Evolutionary conservation across 2,888 invertebrate genomes (phyloP).

Genomic region (Pseudolycoriella hygida): DNA sequence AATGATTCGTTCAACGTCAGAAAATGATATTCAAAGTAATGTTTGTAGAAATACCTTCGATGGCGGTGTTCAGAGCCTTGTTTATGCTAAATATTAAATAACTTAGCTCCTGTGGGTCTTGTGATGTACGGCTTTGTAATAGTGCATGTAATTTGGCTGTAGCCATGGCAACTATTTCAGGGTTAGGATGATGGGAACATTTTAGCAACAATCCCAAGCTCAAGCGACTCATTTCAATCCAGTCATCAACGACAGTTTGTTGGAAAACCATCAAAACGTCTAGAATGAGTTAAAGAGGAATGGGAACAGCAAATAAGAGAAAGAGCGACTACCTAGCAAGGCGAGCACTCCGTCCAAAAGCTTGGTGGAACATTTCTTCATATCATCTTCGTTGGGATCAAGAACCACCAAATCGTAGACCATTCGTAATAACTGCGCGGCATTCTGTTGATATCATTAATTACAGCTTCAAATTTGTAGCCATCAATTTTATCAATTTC

Average conservation of each 20-base stretch:
- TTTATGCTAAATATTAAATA: constrained; percentile 33
- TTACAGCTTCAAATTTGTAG: not conserved
- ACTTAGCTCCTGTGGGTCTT: constrained; percentile 35
- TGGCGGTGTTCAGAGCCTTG: constrained; percentile 28
- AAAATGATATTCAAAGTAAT: too few species aligned
- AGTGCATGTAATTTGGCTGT: constrained; percentile 40
- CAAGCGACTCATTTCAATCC: constrained; percentile 38
- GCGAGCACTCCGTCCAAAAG: constrained; percentile 37
- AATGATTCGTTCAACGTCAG: too few species aligned
- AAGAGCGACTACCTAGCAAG: constrained; percentile 23
- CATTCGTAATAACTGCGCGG: constrained; percentile 36
- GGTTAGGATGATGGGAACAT: constrained; percentile 30
- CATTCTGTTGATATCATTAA: constrained; percentile 23
- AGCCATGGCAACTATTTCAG: constrained; percentile 39
- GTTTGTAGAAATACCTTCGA: constrained; percentile 23
- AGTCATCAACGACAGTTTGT: constrained; percentile 31
- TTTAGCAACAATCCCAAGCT: constrained; percentile 30
- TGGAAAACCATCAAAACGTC: constrained; percentile 39
- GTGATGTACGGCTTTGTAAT: constrained; percentile 35
- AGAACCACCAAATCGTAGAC: constrained; percentile 38
- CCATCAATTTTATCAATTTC: too few species aligned
- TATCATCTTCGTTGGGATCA: constrained; percentile 32
- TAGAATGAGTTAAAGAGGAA: constrained; percentile 10
- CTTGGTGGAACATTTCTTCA: constrained; percentile 33
- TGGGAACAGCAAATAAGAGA: too few species aligned